Evolutionary conservation across 2,797 vertebrate genomes (phyloP).

Genomic region (Propithecus perrieri): DNA sequence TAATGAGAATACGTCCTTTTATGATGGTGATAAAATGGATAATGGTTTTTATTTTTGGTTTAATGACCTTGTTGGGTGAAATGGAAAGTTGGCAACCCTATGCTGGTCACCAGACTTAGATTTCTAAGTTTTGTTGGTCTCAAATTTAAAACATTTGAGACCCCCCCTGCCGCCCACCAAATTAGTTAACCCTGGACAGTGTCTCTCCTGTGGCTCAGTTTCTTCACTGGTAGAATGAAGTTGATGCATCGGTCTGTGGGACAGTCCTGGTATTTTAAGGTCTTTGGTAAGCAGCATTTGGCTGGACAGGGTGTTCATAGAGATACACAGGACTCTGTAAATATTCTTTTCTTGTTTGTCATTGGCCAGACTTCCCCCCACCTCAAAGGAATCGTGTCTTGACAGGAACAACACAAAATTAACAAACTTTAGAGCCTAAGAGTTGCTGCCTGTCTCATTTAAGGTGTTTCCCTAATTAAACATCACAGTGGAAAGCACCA

Average conservation of each 20-base stretch:
- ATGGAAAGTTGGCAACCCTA: background rate
- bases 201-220: background rate
- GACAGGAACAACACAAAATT: background rate
- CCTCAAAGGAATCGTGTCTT: background rate
- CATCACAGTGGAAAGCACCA: background rate
- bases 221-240: background rate
- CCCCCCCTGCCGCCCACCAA: too few relatives aligned
- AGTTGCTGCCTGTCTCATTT: background rate
- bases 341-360: background rate
- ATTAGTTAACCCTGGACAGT: background rate
- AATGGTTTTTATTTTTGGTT: background rate
- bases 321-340: background rate
- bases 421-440: background rate
- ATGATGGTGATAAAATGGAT: background rate
- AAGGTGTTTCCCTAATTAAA: background rate
- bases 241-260: background rate
- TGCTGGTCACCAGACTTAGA: background rate
- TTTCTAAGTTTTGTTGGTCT: background rate
- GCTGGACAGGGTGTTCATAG: background rate
- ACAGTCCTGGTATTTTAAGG: background rate
- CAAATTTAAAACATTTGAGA: background rate
- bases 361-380: background rate
- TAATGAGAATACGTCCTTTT: background rate
- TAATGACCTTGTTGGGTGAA: background rate
- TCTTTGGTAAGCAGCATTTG: background rate